Evolutionary conservation across 2,888 invertebrate genomes (phyloP).

Genomic region (Melinaea marsaeus): DNA sequence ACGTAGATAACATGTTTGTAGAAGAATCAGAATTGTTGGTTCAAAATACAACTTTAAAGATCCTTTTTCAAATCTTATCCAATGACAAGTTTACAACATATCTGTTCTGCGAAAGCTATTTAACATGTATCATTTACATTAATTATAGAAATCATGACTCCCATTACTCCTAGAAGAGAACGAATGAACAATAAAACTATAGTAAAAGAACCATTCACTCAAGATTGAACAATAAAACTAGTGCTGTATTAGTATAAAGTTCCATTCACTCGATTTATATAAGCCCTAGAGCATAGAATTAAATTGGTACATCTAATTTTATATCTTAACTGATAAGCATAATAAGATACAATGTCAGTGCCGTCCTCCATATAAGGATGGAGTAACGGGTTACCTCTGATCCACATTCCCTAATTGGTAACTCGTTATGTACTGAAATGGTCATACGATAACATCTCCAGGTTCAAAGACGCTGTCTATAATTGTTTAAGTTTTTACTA

Average conservation of each 20-base stretch:
- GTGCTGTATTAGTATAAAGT: slow-evolving; percentile 3
- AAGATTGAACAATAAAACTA: neutral
- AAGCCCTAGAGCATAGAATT: slow-evolving; percentile 19
- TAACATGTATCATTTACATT: neutral
- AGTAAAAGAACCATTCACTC: slow-evolving; percentile 16
- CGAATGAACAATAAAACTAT: slow-evolving; percentile 1
- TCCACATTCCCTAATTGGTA: slow-evolving; percentile 35
- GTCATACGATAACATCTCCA: slow-evolving; percentile 26
- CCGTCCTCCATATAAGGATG: slow-evolving; percentile 32
- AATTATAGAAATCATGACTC: neutral
- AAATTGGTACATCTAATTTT: slow-evolving; percentile 29
- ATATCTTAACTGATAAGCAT: slow-evolving; percentile 34
- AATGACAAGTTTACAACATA: no score
- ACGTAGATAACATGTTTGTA: no score
- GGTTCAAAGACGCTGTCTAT: slow-evolving; percentile 25
- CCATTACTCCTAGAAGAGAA: neutral
- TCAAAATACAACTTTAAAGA: no score
- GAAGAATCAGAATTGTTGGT: no score
- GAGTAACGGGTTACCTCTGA: slow-evolving; percentile 31
- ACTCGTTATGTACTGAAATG: slow-evolving; percentile 28
- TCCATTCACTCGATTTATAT: slow-evolving; percentile 20
- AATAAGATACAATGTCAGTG: slow-evolving; percentile 35
- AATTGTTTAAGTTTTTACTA: slow-evolving; percentile 18
- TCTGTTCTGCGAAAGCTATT: no score
- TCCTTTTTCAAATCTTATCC: no score